These are phyloP conservation scores for Pseudopleuronectes americanus DNA, from an alignment of 2,797 vertebrate genomes.

Conservation along the genomic window DNA sequence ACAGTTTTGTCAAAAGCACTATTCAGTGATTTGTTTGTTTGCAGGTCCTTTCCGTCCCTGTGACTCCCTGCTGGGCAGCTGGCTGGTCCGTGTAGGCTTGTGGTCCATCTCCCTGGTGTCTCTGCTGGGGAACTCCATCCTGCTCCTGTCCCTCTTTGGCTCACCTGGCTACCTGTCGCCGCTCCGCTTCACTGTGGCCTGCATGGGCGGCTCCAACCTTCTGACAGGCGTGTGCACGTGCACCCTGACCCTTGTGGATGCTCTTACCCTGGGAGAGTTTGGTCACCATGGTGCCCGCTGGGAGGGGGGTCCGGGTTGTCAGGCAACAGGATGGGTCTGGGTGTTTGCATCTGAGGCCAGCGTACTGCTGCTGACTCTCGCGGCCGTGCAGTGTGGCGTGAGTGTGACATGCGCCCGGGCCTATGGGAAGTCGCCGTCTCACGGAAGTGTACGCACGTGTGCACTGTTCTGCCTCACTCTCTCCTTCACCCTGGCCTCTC, in stretches of 20 bases:
- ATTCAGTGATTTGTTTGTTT: conserved; percentile 28
- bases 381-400: conserved; percentile 90
- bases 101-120: conserved; percentile 91
- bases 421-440: conserved; percentile 86
- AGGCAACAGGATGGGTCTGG: conserved; percentile 90
- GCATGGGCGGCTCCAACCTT: conserved; percentile 91
- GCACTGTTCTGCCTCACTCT: conserved; percentile 87
- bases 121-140: conserved; percentile 88
- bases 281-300: conserved; percentile 89
- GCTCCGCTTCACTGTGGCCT: conserved; percentile 91
- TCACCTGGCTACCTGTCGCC: conserved; percentile 88
- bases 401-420: conserved; percentile 87
- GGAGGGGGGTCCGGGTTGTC: conserved; percentile 90
- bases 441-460: conserved; percentile 84
- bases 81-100: conserved; percentile 92
- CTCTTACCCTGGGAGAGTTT: conserved; percentile 90
- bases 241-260: conserved; percentile 89
- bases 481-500: conserved; percentile 83
- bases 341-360: conserved; percentile 92
- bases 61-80: conserved; percentile 93
- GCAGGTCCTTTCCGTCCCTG: conserved; percentile 97
- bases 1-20: not conserved
- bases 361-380: conserved; percentile 90
- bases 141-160: conserved; percentile 88
- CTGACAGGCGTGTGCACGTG: conserved; percentile 90